A percentile compares a stretch with the other conserved stretches of the same genome.
Conservation (phyloP, 2,888 invertebrate genomes). For the Xestia rhomboidea region DNA sequence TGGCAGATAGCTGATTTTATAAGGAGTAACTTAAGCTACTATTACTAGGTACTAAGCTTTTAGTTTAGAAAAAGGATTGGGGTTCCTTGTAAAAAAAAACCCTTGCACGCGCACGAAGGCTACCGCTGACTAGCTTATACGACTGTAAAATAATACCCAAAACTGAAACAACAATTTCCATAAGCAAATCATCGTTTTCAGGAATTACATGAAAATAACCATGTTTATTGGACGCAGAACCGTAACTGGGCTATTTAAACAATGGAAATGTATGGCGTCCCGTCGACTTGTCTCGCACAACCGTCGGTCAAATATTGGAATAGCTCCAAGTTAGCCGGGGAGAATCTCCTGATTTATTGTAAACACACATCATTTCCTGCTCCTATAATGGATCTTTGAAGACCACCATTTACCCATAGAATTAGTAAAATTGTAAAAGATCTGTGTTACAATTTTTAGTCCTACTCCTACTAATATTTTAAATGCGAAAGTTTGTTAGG, state of each 20-base stretch:
- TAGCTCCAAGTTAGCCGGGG: constrained; percentile 23
- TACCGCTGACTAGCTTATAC: too few relatives aligned
- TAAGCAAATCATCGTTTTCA: constrained; percentile 1
- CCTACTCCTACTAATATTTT: too few relatives aligned
- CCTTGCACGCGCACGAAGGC: too few relatives aligned
- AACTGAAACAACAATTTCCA: neutral
- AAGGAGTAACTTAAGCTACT: too few relatives aligned
- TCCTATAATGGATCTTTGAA: neutral
- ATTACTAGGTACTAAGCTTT: too few relatives aligned
- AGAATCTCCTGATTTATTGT: constrained; percentile 19
- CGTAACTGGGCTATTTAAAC: constrained; percentile 18
- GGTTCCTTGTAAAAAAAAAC: too few relatives aligned
- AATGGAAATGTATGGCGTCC: constrained; percentile 40
- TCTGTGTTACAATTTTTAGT: neutral
- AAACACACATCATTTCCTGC: constrained; percentile 33
- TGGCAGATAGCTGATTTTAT: too few relatives aligned
- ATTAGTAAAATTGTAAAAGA: neutral
- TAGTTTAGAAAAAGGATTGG: too few relatives aligned
- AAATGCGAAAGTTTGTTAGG: too few relatives aligned
- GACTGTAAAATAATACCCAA: neutral
- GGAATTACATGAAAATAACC: constrained; percentile 30
- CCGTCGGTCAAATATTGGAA: constrained; percentile 45
- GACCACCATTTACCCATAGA: neutral
- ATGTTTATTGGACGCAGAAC: neutral
- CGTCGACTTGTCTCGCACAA: constrained; percentile 35